Evolutionary conservation across 1,140 invertebrate genomes (phyloP).

Genomic region (Drosophila subobscura): DNA sequence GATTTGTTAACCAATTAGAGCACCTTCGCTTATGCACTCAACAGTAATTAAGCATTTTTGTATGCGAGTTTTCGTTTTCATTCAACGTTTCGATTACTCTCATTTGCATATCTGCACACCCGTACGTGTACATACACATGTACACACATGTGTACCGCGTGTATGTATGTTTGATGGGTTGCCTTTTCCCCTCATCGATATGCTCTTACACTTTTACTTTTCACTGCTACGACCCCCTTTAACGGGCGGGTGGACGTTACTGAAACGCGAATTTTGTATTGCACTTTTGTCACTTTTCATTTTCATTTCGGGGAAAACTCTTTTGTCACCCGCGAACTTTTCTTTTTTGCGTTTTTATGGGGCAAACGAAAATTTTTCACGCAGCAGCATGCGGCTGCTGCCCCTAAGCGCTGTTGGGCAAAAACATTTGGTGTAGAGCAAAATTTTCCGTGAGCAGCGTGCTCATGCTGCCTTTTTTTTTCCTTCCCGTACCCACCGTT

Average conservation of each 20-base stretch:
- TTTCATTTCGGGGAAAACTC: slow-evolving; percentile 19
- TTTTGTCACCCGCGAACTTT: slow-evolving; percentile 35
- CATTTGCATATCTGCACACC: slow-evolving; percentile 39
- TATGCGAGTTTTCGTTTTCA: slow-evolving; percentile 48
- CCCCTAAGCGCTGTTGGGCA: slow-evolving; percentile 33
- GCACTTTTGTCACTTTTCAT: slow-evolving; percentile 27
- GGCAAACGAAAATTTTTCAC: slow-evolving; percentile 54
- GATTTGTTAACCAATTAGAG: slow-evolving; percentile 23
- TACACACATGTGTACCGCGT: slow-evolving; percentile 19
- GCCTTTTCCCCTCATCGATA: slow-evolving; percentile 72
- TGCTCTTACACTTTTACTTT: slow-evolving; percentile 75
- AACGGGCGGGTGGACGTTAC: slow-evolving; percentile 2
- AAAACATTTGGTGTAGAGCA: slow-evolving; percentile 77
- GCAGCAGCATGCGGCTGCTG: slow-evolving; percentile 24
- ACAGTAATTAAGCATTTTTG: slow-evolving; percentile 9
- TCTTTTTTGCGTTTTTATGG: slow-evolving; percentile 9
- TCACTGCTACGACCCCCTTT: slow-evolving; percentile 47
- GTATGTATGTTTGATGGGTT: slow-evolving; percentile 37
- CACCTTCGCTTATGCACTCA: slow-evolving; percentile 53
- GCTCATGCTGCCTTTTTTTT: slow-evolving; percentile 44
- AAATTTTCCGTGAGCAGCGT: slow-evolving; percentile 69
- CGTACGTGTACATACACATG: slow-evolving; percentile 33
- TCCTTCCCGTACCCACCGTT: slow-evolving; percentile 22
- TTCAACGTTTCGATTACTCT: slow-evolving; percentile 56
- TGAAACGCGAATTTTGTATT: slow-evolving; percentile 32